Base-by-base conservation (phyloP, 2,113 vertebrate species). In the Istiophorus platypterus region DNA sequence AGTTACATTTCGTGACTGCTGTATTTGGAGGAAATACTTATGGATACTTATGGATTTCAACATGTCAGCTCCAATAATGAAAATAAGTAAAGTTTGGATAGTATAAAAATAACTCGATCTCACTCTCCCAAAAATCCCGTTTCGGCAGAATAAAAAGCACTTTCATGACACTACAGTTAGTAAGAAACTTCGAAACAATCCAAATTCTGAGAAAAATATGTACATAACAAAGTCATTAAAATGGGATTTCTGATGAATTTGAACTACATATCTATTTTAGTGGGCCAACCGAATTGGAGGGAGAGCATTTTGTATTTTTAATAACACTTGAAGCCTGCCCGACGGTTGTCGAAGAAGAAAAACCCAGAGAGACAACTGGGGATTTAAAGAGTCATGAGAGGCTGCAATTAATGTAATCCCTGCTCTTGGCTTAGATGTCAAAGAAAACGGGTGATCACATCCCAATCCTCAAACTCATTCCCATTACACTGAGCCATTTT, bases 341-440 rank as follows among this genome's bases (percentile, higher is more conserved):
- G 78, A 76, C 67, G 57, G 73, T 74, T 76, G 81, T 84, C 79
- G 82, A 85, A 92, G 72, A 64, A 62, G 27, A 82, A 73, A 84
- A 84, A 22, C 45, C 26, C 29, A 72, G 31, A 78, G 76, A 80
- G 69, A 87, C 47, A 83, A 80, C 72, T 57, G 54, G 9, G 61
- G 80, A 70, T 69, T 89, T 89, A 83, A 80, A 69, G 80, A 83
- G 76, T 81, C 86, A 86, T 14, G 7, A 85, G 86, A 54, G 58
- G 45, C 81, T 68, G 72, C 71, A 87, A 88, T 91, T 90, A 85
- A 76, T 78, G 76, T 92, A 87, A 92, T 93, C 85, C 81, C 72
- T 54, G 70, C 64, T 81, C 79, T 81, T 78, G 76, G 86, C 78
- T 88, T 87, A 68, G 72, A 4, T 84, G 84, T 87, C 86, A 89